Percentiles rank a stretch among this genome's conserved stretches.
These are phyloP conservation scores for Galleria mellonella DNA, from an alignment of 1,140 invertebrate genomes.

Conservation along the genomic window DNA sequence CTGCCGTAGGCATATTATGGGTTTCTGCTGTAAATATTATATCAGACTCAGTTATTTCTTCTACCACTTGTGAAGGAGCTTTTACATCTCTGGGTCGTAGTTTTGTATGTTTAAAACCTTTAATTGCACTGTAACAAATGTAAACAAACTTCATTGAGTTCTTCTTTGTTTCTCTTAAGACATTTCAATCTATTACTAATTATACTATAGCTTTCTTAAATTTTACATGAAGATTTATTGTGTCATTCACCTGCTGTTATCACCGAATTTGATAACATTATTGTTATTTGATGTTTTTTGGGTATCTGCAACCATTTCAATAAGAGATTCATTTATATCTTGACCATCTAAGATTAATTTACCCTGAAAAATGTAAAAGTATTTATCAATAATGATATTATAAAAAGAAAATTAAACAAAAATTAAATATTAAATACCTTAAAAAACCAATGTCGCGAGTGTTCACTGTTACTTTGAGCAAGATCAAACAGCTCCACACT, in stretches of 20 bases:
- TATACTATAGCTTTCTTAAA: too few relatives aligned
- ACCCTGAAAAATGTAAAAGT: slow-evolving; percentile 78
- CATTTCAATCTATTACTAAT: too few relatives aligned
- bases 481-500: slow-evolving; percentile 98
- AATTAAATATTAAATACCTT: slow-evolving; percentile 59
- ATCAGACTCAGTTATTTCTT: slow-evolving; percentile 81
- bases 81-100: slow-evolving; percentile 78
- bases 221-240: too few relatives aligned
- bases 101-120: slow-evolving; percentile 84
- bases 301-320: slow-evolving; percentile 95
- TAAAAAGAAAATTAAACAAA: too few relatives aligned
- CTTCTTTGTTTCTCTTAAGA: too few relatives aligned
- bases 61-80: slow-evolving; percentile 78
- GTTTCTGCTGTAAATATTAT: slow-evolving; percentile 99
- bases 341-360: slow-evolving; percentile 89
- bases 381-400: too few relatives aligned
- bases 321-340: slow-evolving; percentile 86
- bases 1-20: slow-evolving; percentile 98
- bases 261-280: slow-evolving; percentile 98
- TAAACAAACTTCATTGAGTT: slow-evolving; percentile 3
- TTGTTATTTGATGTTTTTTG: slow-evolving; percentile 91
- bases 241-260: slow-evolving; percentile 90
- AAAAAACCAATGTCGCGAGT: slow-evolving; percentile 95
- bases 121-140: slow-evolving; percentile 85
- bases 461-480: slow-evolving; percentile 98